Percentiles rank a stretch among this genome's conserved stretches.
Conservation (phyloP, 1,140 invertebrate species). For the Hylaeus anthracinus region DNA sequence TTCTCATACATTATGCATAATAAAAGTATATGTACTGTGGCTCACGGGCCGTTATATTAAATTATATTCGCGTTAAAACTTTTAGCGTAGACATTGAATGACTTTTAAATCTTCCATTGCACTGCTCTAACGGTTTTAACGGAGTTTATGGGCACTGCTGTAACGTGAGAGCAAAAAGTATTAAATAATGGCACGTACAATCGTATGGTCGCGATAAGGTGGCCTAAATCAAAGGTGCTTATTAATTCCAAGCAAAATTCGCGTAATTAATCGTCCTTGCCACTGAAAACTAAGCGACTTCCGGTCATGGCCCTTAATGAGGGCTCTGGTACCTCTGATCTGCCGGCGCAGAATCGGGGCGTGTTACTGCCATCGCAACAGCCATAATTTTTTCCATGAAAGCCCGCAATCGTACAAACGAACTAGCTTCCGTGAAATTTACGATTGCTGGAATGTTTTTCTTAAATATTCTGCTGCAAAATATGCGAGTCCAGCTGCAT, state of each 20-base stretch:
- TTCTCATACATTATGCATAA: not conserved
- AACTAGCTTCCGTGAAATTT: too few species aligned
- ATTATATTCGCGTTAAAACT: not conserved
- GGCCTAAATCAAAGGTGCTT: not conserved
- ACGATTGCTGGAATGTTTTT: too few species aligned
- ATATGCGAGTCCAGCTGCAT: too few species aligned
- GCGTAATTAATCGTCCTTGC: conserved; percentile 8
- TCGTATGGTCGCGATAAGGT: not conserved
- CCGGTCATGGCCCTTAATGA: not conserved
- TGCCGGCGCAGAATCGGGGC: not conserved
- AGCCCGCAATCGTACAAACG: not conserved
- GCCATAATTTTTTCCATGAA: not conserved
- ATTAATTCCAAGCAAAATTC: not conserved
- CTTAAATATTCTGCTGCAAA: too few species aligned
- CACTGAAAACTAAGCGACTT: not conserved
- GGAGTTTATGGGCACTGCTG: too few species aligned
- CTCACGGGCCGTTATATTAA: not conserved
- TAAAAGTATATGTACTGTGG: conserved; percentile 12
- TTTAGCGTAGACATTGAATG: too few species aligned
- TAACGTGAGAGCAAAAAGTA: too few species aligned
- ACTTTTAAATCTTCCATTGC: too few species aligned
- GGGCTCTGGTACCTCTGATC: not conserved
- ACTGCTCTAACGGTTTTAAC: too few species aligned
- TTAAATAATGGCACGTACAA: not conserved
- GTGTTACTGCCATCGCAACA: not conserved